Evolutionary conservation across 2,113 vertebrate species (phyloP).

Genomic region (Anser cygnoides): DNA sequence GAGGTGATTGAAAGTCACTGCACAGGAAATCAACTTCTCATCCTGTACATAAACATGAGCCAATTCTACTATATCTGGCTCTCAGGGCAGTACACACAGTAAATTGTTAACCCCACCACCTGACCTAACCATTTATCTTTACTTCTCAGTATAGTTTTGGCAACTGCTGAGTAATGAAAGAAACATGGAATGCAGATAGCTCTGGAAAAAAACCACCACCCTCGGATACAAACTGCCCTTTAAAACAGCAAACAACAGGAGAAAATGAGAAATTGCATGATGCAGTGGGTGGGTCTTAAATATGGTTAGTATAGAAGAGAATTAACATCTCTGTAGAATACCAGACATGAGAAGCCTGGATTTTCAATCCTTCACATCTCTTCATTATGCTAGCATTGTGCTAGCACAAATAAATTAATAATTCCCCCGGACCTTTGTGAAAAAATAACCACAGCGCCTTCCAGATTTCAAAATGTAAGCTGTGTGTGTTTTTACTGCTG

Average conservation of each 20-base stretch:
- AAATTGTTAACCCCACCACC: constrained; percentile 71
- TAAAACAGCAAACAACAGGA: not conserved
- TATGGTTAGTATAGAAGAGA: constrained; percentile 4
- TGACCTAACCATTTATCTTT: constrained; percentile 67
- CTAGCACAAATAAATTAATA: constrained; percentile 28
- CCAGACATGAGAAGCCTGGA: not conserved
- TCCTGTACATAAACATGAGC: constrained; percentile 73
- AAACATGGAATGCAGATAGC: constrained; percentile 45
- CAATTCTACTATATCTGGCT: constrained; percentile 65
- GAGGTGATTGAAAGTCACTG: constrained; percentile 60
- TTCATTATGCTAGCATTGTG: not conserved
- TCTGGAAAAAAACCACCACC: not conserved
- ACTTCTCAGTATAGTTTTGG: constrained; percentile 46
- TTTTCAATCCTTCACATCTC: constrained; percentile 17
- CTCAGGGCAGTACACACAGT: constrained; percentile 50
- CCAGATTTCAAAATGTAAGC: not conserved
- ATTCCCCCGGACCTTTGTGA: not conserved
- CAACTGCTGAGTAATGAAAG: constrained; percentile 70
- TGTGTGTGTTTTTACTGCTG: constrained; percentile 15
- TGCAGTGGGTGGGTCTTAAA: not conserved
- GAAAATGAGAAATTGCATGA: constrained; percentile 1
- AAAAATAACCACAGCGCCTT: not conserved
- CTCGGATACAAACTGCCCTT: not conserved
- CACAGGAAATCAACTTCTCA: constrained; percentile 68
- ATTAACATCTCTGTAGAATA: not conserved